phyloP scores from a whole-genome alignment of 2,888 invertebrate genomes.

The Leptogaster cylindrica region DNA sequence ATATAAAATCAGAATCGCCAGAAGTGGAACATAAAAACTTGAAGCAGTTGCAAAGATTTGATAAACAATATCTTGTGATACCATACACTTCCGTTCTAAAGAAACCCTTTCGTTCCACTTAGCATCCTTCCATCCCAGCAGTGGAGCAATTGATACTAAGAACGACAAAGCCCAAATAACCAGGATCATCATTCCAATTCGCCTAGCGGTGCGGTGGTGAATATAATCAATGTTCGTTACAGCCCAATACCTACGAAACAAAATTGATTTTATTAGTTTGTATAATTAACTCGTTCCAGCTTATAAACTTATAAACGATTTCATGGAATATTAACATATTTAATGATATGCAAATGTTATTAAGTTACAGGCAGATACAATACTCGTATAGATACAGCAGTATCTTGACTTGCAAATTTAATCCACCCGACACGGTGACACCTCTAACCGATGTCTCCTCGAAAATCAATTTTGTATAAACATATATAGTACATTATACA shows the following conservation, averaged over 20 bases:
- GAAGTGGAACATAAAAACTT: slow-evolving; percentile 88
- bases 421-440: too few species aligned
- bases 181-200: slow-evolving; percentile 81
- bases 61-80: slow-evolving; percentile 83
- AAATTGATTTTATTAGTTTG: too few species aligned
- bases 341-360: too few species aligned
- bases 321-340: too few species aligned
- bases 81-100: slow-evolving; percentile 74
- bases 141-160: slow-evolving; percentile 84
- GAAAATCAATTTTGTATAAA: too few species aligned
- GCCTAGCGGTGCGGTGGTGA: slow-evolving; percentile 77
- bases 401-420: too few species aligned
- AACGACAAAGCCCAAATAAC: slow-evolving; percentile 85
- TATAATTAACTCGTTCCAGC: too few species aligned
- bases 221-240: slow-evolving; percentile 96
- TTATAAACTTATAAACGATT: too few species aligned
- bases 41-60: slow-evolving; percentile 90
- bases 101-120: slow-evolving; percentile 67
- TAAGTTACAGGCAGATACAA: too few species aligned
- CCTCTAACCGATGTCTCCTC: too few species aligned
- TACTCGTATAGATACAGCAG: too few species aligned
- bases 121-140: slow-evolving; percentile 81
- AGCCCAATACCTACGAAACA: slow-evolving; percentile 86
- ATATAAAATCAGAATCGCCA: slow-evolving; percentile 86
- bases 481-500: too few species aligned